Evolutionary conservation across 1,140 invertebrate species (phyloP).

Genomic region (Parasteatoda tepidariorum): DNA sequence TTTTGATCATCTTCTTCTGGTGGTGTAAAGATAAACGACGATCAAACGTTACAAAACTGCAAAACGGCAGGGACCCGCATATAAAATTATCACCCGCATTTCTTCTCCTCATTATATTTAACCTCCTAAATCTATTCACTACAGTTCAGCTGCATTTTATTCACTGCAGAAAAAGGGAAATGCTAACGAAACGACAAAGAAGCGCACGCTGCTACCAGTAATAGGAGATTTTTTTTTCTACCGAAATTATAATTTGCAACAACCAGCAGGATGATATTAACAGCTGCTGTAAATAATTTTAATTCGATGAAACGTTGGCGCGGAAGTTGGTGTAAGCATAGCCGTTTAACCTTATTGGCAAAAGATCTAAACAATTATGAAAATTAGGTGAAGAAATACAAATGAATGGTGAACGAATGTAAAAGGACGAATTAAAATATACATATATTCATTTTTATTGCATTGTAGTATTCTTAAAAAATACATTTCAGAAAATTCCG

Average conservation of each 20-base stretch:
- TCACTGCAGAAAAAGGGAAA: neutral
- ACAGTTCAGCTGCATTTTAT: neutral
- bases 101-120: constrained; percentile 2
- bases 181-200: neutral
- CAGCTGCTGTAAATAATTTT: neutral
- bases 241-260: neutral
- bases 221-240: neutral
- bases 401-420: too few relatives aligned
- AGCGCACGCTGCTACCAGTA: neutral
- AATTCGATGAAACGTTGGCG: too few relatives aligned
- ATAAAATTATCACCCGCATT: constrained; percentile 25
- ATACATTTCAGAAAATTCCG: too few relatives aligned
- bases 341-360: too few relatives aligned
- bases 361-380: neutral
- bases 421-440: too few relatives aligned
- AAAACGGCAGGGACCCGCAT: constrained; percentile 19
- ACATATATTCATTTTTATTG: too few relatives aligned
- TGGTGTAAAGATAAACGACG: neutral
- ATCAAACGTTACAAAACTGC: neutral
- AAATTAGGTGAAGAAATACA: neutral
- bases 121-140: neutral
- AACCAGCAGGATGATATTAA: neutral
- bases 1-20: too few relatives aligned
- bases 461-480: too few relatives aligned
- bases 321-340: too few relatives aligned